Base-by-base conservation (phyloP, 2,113 vertebrate genomes). In the Malurus alboscapulatus region DNA sequence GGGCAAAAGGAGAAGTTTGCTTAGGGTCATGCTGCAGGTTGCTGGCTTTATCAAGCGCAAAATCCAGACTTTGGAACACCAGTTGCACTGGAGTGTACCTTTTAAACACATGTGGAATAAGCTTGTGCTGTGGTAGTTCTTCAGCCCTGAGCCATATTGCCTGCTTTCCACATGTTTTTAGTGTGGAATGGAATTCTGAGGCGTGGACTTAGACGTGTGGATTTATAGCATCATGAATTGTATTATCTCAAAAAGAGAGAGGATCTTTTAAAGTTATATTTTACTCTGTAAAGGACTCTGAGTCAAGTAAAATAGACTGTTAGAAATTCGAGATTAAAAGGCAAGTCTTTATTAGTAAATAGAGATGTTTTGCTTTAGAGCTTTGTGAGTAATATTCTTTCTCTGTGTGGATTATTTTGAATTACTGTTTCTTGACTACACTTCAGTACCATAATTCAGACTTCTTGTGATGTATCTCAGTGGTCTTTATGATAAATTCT, bases 21-120 rank as follows among this genome's bases (percentile, higher is more conserved):
- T 63, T 69, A 63, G 22, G 63, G 47, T 74, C 24, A 25, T 2
- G 1, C 14, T 62, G 44, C 38, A 66, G 47, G 13, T 66, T 71
- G 22, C 36, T 90, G 88, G 21, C 5, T 0, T 79, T 51, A 34
- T 7, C 42, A 51, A 58, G 42, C 1, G 1, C 32, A 54, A 61
- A 90, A 87, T 57, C 18, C 65, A 81, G 61, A 34, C 73, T 78
- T 78, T 25, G 17, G 53, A 80, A 78, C 55, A 48, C n/a, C 21
- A 40, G 3, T n/a, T 75, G 53, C 32, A 40, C 45, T 74, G 71
- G 38, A 48, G 22, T 0, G 0, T 65, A 2, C 15, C 4, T 78
- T 93, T 71, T n/a, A 71, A 59, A 78, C 17, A 12, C 12, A 36
- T 0, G 0, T 34, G 34, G 53, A 61, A 48, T 81, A 48, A 74